Conservation (phyloP, 2,888 invertebrate genomes). For the Dynastes grantii region DNA sequence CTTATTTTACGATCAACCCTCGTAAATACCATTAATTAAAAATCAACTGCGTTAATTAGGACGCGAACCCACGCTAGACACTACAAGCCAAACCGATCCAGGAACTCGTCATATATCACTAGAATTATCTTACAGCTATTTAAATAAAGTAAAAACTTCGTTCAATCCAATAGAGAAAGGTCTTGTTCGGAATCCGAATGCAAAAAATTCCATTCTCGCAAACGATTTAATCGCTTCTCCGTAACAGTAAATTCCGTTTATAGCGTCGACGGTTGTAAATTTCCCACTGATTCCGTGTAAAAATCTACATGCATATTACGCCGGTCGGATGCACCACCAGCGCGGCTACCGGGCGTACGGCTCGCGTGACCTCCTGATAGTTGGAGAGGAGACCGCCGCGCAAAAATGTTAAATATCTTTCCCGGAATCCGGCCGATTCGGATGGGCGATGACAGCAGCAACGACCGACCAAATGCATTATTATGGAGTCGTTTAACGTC, state of each 20-base stretch:
- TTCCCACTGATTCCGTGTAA: not conserved
- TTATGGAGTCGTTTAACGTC: slow-evolving; percentile 5
- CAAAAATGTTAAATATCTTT: slow-evolving; percentile 13
- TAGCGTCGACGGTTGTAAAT: slow-evolving; percentile 2
- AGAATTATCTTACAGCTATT: not conserved
- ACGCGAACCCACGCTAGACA: too few species aligned
- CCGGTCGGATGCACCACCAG: not conserved
- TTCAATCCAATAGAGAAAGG: not conserved
- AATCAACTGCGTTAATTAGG: too few species aligned
- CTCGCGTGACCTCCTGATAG: slow-evolving; percentile 3
- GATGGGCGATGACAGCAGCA: not conserved
- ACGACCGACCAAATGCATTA: not conserved
- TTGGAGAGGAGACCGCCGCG: not conserved
- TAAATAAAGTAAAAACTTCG: not conserved
- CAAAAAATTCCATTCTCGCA: not conserved
- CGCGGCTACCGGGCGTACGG: not conserved
- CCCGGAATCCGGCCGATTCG: not conserved
- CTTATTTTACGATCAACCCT: too few species aligned
- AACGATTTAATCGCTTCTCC: not conserved
- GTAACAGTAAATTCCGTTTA: slow-evolving; percentile 7
- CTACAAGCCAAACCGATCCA: too few species aligned
- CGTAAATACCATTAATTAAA: too few species aligned
- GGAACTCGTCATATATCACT: not conserved
- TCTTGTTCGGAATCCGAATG: not conserved
- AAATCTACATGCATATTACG: not conserved